Evolutionary conservation across 2,888 invertebrate genomes (phyloP).

Genomic region (Thera britannica): DNA sequence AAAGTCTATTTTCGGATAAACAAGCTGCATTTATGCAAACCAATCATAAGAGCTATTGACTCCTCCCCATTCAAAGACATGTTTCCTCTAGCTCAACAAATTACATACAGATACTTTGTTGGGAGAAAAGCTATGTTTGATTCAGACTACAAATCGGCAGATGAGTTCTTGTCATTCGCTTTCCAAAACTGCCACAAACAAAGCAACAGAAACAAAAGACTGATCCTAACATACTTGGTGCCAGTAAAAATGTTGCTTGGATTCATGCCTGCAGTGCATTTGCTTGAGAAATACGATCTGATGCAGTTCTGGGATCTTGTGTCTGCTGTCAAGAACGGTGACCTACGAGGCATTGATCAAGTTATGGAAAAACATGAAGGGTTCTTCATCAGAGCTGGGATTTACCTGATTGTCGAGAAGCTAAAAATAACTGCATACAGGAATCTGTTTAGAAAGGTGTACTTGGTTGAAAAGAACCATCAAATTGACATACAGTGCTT

Average conservation of each 20-base stretch:
- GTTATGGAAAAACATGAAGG: conserved; percentile 94
- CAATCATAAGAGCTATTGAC: conserved; percentile 98
- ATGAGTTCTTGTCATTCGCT: conserved; percentile 96
- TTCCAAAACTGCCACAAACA: conserved; percentile 94
- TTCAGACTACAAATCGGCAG: conserved; percentile 96
- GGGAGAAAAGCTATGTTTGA: conserved; percentile 99
- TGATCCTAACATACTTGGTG: conserved; percentile 97
- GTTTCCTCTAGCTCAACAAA: conserved; percentile 96
- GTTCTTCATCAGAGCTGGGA: conserved; percentile 98
- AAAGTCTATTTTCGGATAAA: conserved; percentile 97
- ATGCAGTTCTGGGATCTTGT: conserved; percentile 96
- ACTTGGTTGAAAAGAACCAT: conserved; percentile 90
- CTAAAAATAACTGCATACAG: conserved; percentile 97
- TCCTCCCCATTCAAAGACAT: conserved; percentile 95
- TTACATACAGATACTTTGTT: conserved; percentile 98
- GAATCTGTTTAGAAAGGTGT: conserved; percentile 97
- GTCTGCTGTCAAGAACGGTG: conserved; percentile 94
- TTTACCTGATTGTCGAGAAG: conserved; percentile 98
- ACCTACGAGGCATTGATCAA: conserved; percentile 92
- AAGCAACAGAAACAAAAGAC: conserved; percentile 93
- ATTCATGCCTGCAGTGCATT: conserved; percentile 93
- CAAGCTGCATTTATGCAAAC: conserved; percentile 95
- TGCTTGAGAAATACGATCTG: conserved; percentile 95
- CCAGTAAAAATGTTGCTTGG: conserved; percentile 99
- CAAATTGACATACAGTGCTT: conserved; percentile 95